Evolutionary conservation across 2,797 vertebrate genomes (phyloP).

Genomic region (Aeoliscus strigatus): DNA sequence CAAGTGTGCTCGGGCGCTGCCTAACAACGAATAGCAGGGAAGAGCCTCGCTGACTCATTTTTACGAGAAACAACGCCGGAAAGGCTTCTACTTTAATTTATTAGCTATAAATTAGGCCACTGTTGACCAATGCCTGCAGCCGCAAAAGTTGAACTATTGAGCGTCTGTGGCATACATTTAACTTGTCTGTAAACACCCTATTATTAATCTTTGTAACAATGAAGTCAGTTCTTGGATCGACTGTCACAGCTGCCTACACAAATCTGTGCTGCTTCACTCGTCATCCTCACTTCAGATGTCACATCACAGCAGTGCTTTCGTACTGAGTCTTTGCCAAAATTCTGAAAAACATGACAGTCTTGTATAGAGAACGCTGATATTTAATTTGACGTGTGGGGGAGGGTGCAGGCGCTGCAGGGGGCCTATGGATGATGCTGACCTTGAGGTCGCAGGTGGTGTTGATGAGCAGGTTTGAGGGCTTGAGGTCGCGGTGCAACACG

Average conservation of each 20-base stretch:
- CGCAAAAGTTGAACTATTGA: too few species aligned
- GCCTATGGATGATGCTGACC: too few species aligned
- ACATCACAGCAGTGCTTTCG: too few species aligned
- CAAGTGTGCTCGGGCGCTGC: constrained; percentile 9
- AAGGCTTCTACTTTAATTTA: not conserved
- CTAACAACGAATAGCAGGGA: not conserved
- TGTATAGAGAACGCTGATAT: too few species aligned
- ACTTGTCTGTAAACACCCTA: too few species aligned
- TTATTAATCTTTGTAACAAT: too few species aligned
- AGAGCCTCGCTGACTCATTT: constrained; percentile 1
- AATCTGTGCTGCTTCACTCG: not conserved
- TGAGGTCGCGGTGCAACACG: constrained; percentile 91
- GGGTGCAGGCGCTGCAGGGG: too few species aligned
- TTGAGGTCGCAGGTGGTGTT: constrained; percentile 97
- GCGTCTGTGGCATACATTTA: too few species aligned
- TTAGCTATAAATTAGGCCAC: not conserved
- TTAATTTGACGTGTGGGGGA: too few species aligned
- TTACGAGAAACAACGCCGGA: not conserved
- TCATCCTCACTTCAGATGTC: too few species aligned
- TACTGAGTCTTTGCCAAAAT: too few species aligned
- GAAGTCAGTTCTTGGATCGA: not conserved
- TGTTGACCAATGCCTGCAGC: not conserved
- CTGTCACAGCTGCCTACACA: not conserved
- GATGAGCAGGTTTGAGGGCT: constrained; percentile 92
- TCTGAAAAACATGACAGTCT: too few species aligned